phyloP scores from a whole-genome alignment of 2,797 vertebrate genomes.

The Onychomys leucogaster region DNA sequence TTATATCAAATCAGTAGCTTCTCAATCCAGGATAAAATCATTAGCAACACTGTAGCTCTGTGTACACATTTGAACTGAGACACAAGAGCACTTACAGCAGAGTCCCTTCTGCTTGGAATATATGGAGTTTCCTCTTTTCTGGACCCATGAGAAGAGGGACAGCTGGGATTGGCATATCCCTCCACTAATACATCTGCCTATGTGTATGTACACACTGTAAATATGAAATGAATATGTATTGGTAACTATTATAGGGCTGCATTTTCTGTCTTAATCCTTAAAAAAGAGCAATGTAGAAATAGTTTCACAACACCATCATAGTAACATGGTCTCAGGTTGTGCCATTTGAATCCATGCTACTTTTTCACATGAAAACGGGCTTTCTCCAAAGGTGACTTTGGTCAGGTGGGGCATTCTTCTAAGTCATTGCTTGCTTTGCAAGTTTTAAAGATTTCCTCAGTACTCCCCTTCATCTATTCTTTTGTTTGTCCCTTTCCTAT shows the following conservation, averaged over 20 bases:
- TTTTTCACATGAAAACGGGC: not conserved
- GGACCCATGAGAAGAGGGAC: not conserved
- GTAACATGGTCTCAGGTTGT: not conserved
- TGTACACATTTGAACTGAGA: not conserved
- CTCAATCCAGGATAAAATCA: not conserved
- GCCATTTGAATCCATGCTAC: not conserved
- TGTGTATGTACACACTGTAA: not conserved
- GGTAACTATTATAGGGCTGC: not conserved
- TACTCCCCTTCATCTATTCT: not conserved
- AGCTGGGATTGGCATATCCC: not conserved
- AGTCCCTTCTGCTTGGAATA: not conserved
- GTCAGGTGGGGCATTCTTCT: not conserved
- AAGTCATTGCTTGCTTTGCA: not conserved
- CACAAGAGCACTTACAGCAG: not conserved
- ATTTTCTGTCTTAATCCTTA: not conserved
- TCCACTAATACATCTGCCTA: not conserved
- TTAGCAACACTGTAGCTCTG: not conserved
- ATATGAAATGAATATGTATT: not conserved
- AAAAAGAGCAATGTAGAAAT: not conserved
- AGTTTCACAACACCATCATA: not conserved
- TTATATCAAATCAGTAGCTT: slow-evolving; percentile 24
- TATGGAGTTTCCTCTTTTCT: not conserved
- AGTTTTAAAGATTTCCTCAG: not conserved
- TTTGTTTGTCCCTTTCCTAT: not conserved
- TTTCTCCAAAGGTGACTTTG: not conserved